phyloP scores from a whole-genome alignment of 2,888 invertebrate genomes.

The Drosophila austrosaltans region DNA sequence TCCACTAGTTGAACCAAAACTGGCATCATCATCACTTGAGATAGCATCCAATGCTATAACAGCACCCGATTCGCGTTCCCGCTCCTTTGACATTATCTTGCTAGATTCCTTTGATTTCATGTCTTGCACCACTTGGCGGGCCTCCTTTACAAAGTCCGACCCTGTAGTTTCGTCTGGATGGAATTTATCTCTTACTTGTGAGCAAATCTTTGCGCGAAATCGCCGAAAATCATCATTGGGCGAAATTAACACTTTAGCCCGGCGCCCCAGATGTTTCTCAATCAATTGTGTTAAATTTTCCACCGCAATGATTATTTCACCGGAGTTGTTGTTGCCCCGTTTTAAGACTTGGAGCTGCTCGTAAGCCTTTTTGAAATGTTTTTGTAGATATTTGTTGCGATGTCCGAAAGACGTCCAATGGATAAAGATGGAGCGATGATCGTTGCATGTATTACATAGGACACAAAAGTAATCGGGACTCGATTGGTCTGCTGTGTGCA shows the following conservation, averaged over 20 bases:
- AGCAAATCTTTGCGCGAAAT: slow-evolving; percentile 86
- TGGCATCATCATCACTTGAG: slow-evolving; percentile 72
- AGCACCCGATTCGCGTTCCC: slow-evolving; percentile 26
- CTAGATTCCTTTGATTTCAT: slow-evolving; percentile 40
- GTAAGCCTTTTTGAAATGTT: slow-evolving; percentile 85
- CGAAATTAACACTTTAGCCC: slow-evolving; percentile 86
- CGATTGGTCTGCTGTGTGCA: slow-evolving; percentile 87
- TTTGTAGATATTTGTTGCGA: slow-evolving; percentile 87
- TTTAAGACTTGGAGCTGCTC: slow-evolving; percentile 80
- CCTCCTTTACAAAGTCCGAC: slow-evolving; percentile 85
- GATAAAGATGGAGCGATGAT: slow-evolving; percentile 90
- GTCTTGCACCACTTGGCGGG: slow-evolving; percentile 82
- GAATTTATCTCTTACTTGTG: slow-evolving; percentile 87
- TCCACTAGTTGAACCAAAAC: slow-evolving; percentile 13
- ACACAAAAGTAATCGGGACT: slow-evolving; percentile 91
- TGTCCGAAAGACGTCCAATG: slow-evolving; percentile 92
- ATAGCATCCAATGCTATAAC: slow-evolving; percentile 81
- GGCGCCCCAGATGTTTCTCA: slow-evolving; percentile 89
- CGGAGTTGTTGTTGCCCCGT: slow-evolving; percentile 28
- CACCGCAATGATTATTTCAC: slow-evolving; percentile 27
- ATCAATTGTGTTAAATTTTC: slow-evolving; percentile 86
- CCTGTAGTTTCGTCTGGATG: slow-evolving; percentile 88
- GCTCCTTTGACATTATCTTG: slow-evolving; percentile 82
- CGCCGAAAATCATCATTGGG: slow-evolving; percentile 89
- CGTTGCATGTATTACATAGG: slow-evolving; percentile 91